Base-by-base conservation (phyloP, 2,797 vertebrate species). In the Gallinago solitaria region DNA sequence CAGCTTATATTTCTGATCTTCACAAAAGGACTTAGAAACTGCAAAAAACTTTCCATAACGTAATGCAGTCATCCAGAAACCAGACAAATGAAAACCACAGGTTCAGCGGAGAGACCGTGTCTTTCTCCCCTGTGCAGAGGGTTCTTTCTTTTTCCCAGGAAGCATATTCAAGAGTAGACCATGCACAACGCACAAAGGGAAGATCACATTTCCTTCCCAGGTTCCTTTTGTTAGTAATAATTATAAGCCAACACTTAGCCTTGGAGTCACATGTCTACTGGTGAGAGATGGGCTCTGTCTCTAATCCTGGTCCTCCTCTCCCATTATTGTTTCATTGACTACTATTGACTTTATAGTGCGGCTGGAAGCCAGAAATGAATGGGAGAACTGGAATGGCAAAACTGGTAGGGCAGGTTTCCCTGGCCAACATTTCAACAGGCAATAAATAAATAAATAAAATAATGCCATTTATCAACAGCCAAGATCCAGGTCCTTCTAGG, bases 201-300 rank as follows among this genome's bases (percentile, higher is more conserved):
- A 96, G 96, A 97, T 97, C 95, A 93, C 85, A 86, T 97, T 97
- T 97, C 97, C 95, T 96, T 93, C 81, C 79, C 91, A 89, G 70
- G 81, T 89, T 89, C 67, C 90, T 91, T 95, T 96, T 94, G 92
- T 94, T 97, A 89, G 80, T 95, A 83, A 57, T 92, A 89, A 84
- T 96, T 96, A 94, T 94, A 92, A 97, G 65, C 95, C 83, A 92
- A 93, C 94, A 92, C 89, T 91, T 95, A 88, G 69, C 63, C 71
- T 92, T 85, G 32, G 76, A 95, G 85, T 97, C 96, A 96, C 63
- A 48, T 90, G 90, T 78, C 77, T 91, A 20, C 73, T 90, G 82
- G 54, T 96, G 95, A 96, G 85, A 96, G 88, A 97, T 82, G 82
- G 60, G 79, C n/a, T 95, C 87, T 83, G 68, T 83, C 76, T 87